These are phyloP conservation scores for Papilio protenor DNA, from an alignment of 2,888 invertebrate species.

Conservation along the genomic window DNA sequence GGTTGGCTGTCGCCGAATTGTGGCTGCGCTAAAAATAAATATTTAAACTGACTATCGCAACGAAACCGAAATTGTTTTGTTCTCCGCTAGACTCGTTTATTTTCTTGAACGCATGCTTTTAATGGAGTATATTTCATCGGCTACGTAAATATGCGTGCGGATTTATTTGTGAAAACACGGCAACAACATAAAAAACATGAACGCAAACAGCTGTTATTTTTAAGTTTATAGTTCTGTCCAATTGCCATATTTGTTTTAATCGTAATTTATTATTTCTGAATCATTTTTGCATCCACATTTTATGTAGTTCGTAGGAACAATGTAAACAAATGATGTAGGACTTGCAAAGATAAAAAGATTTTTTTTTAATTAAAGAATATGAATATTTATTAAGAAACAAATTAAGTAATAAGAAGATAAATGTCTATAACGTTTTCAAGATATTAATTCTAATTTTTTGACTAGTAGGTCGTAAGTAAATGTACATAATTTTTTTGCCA, in stretches of 20 bases:
- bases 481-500: slow-evolving; percentile 13
- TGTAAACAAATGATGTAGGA: neutral
- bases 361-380: slow-evolving; percentile 13
- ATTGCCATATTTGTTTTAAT: slow-evolving; percentile 13
- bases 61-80: slow-evolving; percentile 43
- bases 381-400: slow-evolving; percentile 23
- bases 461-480: slow-evolving; percentile 13
- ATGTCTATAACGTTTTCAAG: slow-evolving; percentile 9
- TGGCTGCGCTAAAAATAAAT: slow-evolving; percentile 44
- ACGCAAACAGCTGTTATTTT: slow-evolving; percentile 18
- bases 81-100: slow-evolving; percentile 38
- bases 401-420: slow-evolving; percentile 19
- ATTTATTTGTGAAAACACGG: slow-evolving; percentile 21
- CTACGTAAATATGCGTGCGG: slow-evolving; percentile 12
- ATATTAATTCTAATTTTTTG: slow-evolving; percentile 15
- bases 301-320: neutral
- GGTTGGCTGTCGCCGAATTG: slow-evolving; percentile 44
- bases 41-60: slow-evolving; percentile 44
- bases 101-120: slow-evolving; percentile 23
- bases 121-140: slow-evolving; percentile 25
- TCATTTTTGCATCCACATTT: neutral
- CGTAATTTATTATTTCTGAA: neutral
- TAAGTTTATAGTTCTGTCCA: neutral
- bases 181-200: slow-evolving; percentile 14
- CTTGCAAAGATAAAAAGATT: slow-evolving; percentile 5